Evolutionary conservation across 2,888 invertebrate species (phyloP), one percentile per base, ranked within the genome.

Genomic region (Drosophila lutescens): DNA sequence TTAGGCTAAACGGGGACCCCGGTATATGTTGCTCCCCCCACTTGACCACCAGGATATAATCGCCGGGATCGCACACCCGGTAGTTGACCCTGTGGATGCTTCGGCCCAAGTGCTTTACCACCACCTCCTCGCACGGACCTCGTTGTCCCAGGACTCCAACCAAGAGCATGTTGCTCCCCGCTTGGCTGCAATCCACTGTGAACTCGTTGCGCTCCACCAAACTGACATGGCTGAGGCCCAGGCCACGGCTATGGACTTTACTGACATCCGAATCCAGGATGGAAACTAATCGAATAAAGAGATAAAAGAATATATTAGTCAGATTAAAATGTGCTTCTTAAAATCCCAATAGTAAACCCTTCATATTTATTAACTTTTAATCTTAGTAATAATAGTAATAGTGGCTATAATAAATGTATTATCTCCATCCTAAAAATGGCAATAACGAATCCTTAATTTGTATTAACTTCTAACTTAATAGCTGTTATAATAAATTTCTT

Each of bases 1-100:
- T 80, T 63, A 92, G 81, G 34, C 76, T 80, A 62, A 91, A 98
- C n/a, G 99, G 98, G 72, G 98, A 98, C 77, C 98, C 98, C 74
- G 98, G 98, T 93, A 99, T 96, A 93, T 98, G 97, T 53, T 98
- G 97, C 74, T 98, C 98, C 20, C 98, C 99, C 98, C 98, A 99
- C 92, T 98, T 98, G 77, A 97, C 96, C 86, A 98, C 95, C 80
- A 99, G 94, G 85, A 98, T 95, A 93, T 99, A 98, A 85, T 98
- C 97, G 76, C 98, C 99, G 86, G 96, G 94, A 90, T 98, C 98
- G 87, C 96, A 95, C 59, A 98, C 96, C 75, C 96, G 94, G 92
- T 98, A 99, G 92, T 95, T 96, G 79, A 98, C 97, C 88, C 96
- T 96, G 92, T 98, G 98, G 91, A 96, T 95, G 93, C 97, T 96